Evolutionary conservation across 2,797 vertebrate genomes (phyloP), one percentile per base, ranked within the genome.

Genomic region (Tauraco hartlaubi): DNA sequence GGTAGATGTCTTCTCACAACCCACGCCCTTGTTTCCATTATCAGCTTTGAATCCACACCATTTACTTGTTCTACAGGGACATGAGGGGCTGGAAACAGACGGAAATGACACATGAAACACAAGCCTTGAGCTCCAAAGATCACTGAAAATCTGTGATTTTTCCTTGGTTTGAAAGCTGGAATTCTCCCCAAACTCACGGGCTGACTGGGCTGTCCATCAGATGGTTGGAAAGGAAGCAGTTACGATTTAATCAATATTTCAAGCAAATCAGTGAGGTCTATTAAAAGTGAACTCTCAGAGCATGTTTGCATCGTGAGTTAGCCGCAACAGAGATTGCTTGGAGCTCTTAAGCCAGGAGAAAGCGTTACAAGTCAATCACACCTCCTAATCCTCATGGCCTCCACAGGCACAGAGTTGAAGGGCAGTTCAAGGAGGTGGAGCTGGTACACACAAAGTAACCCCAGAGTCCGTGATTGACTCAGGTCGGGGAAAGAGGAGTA

Each of bases 371-470:
- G 59, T 43, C n/a, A 44, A 5, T 80, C 31, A 9, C 5, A 1
- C 33, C 46, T 90, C 61, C 66, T 87, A 63, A 52, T 66, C 77
- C 63, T 74, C 48, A 7, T 15, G 68, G 54, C 35, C 58, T 90
- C 52, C 31, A 5, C 28, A 25, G 77, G 52, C 59, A 74, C 23
- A 19, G 2, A 92, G 54, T 33, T 74, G 86, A 96, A 96, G 49
- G 59, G 51, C 76, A 76, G 71, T 90, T 94, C 73, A 76, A 86
- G 63, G 56, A 92, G 74, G 37, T 61, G 81, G 94, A 84, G n/a
- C 81, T 94, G 59, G 58, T 86, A 72, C 1, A 0, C 37, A 81
- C 25, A 11, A 33, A 86, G 20, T 43, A 88, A 84, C 51, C 48
- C 79, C 55, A 22, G 20, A 58, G 54, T 37, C 35, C 73, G 51